Evolutionary conservation across 2,888 invertebrate genomes (phyloP), one percentile per base, ranked within the genome.

Genomic region (Cephus rjabovi): DNA sequence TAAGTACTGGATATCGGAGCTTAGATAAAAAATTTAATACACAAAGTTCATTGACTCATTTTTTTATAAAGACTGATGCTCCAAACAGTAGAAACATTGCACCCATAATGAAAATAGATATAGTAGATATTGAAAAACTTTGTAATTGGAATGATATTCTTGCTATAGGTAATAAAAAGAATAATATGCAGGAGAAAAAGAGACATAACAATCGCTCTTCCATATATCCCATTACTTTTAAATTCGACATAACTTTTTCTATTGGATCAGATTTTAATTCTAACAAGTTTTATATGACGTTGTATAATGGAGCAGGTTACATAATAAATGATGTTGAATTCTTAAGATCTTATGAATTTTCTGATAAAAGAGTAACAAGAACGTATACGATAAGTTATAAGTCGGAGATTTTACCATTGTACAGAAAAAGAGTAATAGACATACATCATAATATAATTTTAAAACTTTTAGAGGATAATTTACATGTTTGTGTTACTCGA

Each of bases 1-100:
- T 85, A 35, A 91, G 92, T 73, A 92, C 93, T 70, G 94, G 94
- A 33, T 93, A 91, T 82, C 87, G 92, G 56, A 89, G 92, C 74
- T 82, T 89, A 73, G 89, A 92, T n/a, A 90, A 90, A 82, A 83
- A 87, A 76, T 92, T 92, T 81, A 86, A 90, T 75, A 87, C 87
- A 11, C 75, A 86, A 33, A 87, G 87, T 73, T 90, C 92, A 12
- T 83, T 92, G 4, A 88, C 90, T 34, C 91, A 92, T 83, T 80
- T 88, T 76, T 92, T 91, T 71, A 77, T 73, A 33, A 73, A 74
- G 70, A 34, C 33, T 12, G 75, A 69, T n/a, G 70, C n/a, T 78
- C 80, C 69, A 4, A 69, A 77, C 40, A 35, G 69, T 6, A n/a
- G 37, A 12, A 74, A 77, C 15, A 77, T 77, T n/a, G 78, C 78